Evolutionary conservation across 2,113 vertebrate genomes (phyloP).

Genomic region (Chrysochloris asiatica): DNA sequence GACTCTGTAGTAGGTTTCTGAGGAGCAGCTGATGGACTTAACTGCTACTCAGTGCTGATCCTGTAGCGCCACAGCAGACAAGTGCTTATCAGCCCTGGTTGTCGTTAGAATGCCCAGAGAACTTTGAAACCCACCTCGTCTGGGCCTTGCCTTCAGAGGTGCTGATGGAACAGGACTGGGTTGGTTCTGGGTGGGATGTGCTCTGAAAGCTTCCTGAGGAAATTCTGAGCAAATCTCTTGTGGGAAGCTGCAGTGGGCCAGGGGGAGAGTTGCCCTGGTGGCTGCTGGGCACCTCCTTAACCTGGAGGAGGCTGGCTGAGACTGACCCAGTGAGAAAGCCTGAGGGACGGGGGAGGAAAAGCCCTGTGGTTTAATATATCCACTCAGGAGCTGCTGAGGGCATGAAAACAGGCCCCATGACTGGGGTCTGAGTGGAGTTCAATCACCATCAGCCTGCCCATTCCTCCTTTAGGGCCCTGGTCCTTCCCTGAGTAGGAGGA

Average conservation of each 20-base stretch:
- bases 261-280: background rate
- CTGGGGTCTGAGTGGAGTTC: no score
- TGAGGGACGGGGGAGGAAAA: background rate
- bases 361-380: background rate
- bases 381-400: background rate
- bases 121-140: accelerated
- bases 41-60: no score
- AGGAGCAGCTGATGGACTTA: background rate
- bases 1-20: no score
- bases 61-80: no score
- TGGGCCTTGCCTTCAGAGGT: background rate
- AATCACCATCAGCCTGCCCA: no score
- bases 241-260: no score
- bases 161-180: background rate
- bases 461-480: no score
- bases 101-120: background rate
- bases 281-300: background rate
- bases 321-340: accelerated
- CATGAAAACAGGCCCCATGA: background rate
- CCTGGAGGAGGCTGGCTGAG: background rate
- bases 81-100: background rate
- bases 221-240: background rate
- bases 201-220: background rate
- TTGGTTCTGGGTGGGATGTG: background rate
- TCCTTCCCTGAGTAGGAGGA: background rate